Evolutionary conservation across 2,113 vertebrate species (phyloP).

Genomic region (Pangasianodon hypophthalmus): DNA sequence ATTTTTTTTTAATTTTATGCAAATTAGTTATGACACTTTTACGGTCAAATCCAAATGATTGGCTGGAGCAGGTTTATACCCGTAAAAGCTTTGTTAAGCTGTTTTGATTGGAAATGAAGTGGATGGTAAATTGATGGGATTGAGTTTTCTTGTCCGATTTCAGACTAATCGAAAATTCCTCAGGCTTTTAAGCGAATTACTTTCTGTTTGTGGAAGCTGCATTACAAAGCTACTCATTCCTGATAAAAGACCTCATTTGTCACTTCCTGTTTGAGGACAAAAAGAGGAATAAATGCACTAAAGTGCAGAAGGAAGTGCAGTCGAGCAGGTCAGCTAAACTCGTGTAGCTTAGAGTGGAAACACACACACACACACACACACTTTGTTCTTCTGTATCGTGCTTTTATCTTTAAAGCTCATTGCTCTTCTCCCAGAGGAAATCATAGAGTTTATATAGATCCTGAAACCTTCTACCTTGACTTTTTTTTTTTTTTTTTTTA

Average conservation of each 20-base stretch:
- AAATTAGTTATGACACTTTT: not conserved
- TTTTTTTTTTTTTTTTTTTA: not conserved
- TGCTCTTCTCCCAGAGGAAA: slow-evolving; percentile 6
- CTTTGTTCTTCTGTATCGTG: not conserved
- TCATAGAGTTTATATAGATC: not conserved
- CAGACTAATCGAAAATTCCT: slow-evolving; percentile 8
- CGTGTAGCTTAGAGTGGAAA: not conserved
- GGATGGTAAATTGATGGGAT: not conserved
- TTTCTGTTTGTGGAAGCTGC: not conserved
- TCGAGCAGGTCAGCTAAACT: not conserved
- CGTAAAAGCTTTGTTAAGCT: not conserved
- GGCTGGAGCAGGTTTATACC: not conserved
- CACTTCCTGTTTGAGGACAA: slow-evolving; percentile 1
- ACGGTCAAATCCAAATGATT: no score
- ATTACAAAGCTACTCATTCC: not conserved
- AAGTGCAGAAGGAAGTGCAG: not conserved
- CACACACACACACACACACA: slow-evolving; percentile 1
- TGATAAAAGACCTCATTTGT: slow-evolving; percentile 13
- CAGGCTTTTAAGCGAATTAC: slow-evolving; percentile 25
- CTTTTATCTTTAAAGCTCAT: not conserved
- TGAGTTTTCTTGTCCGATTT: slow-evolving; percentile 11
- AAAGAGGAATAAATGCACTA: not conserved
- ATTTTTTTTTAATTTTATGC: not conserved
- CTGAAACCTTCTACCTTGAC: not conserved
- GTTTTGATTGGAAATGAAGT: not conserved